These are phyloP conservation scores for Phainopepla nitens DNA, from an alignment of 2,113 vertebrate species.

Conservation along the genomic window DNA sequence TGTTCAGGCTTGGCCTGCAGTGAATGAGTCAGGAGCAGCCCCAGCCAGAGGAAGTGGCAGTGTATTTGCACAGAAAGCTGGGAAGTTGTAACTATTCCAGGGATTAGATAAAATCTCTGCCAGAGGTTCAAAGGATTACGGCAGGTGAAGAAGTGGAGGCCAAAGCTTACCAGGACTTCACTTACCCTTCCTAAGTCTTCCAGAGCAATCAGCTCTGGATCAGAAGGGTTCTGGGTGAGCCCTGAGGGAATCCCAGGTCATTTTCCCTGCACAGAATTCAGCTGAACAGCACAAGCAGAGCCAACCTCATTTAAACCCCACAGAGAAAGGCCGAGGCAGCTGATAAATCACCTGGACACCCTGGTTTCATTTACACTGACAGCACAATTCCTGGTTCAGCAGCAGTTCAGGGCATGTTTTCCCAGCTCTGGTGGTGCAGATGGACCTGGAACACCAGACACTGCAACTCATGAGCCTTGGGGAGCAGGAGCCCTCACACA, in stretches of 20 bases:
- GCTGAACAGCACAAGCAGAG: neutral
- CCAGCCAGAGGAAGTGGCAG: neutral
- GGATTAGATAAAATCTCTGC: neutral
- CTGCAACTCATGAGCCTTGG: neutral
- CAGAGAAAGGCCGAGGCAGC: neutral
- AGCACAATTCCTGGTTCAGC: neutral
- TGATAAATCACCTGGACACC: neutral
- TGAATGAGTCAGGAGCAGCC: neutral
- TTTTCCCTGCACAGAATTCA: neutral
- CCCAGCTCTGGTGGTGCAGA: neutral
- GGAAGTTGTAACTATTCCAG: neutral
- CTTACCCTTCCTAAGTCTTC: neutral
- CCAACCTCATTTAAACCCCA: neutral
- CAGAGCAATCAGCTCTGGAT: neutral
- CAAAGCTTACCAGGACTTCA: constrained; percentile 7
- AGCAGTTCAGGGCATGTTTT: neutral
- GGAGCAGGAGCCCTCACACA: neutral
- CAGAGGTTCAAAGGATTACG: neutral
- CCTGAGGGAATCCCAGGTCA: neutral
- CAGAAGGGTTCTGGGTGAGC: neutral
- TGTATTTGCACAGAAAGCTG: neutral
- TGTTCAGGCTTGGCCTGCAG: neutral
- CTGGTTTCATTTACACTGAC: neutral
- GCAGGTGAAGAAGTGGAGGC: neutral
- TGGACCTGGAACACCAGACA: neutral